Percentiles rank a stretch among this genome's conserved stretches.
phyloP scores from a whole-genome alignment of 92 coral and sea anemone species.

The Muricea muricata region DNA sequence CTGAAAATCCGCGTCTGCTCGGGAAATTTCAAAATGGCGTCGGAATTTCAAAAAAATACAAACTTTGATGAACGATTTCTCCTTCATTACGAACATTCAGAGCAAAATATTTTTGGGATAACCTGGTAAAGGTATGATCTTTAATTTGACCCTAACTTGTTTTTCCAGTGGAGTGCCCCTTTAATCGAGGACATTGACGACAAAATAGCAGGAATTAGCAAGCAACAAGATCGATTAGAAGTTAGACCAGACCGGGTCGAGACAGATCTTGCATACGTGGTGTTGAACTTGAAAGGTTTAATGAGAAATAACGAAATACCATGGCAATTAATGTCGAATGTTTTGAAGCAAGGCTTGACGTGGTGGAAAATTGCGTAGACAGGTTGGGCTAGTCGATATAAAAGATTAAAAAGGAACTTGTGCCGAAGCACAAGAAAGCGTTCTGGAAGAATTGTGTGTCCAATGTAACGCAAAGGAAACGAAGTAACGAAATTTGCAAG shows the following conservation, averaged over 20 bases:
- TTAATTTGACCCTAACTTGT: too few relatives aligned
- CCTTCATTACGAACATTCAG: too few relatives aligned
- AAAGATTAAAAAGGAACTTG: neutral
- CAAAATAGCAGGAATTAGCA: neutral
- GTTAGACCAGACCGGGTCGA: neutral
- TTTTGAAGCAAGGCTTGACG: constrained; percentile 27
- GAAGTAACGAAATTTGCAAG: neutral
- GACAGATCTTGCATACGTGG: neutral
- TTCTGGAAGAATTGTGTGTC: neutral
- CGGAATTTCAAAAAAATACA: too few relatives aligned
- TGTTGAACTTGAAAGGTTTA: neutral
- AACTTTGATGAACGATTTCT: too few relatives aligned
- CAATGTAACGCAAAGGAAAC: neutral
- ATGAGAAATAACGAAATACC: constrained; percentile 1
- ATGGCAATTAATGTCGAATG: constrained; percentile 4
- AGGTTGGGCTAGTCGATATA: neutral
- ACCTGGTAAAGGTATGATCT: too few relatives aligned
- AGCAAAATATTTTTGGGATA: too few relatives aligned
- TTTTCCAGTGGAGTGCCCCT: too few relatives aligned
- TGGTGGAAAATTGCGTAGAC: constrained; percentile 18
- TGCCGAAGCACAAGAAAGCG: constrained; percentile 11
- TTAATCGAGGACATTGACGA: neutral
- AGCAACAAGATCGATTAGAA: constrained; percentile 16
- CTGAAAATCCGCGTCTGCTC: too few relatives aligned
- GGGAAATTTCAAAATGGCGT: too few relatives aligned